A percentile compares a stretch with the other conserved stretches of the same genome.
Conservation (phyloP, 2,888 invertebrate genomes). For the Cephus rjabovi region DNA sequence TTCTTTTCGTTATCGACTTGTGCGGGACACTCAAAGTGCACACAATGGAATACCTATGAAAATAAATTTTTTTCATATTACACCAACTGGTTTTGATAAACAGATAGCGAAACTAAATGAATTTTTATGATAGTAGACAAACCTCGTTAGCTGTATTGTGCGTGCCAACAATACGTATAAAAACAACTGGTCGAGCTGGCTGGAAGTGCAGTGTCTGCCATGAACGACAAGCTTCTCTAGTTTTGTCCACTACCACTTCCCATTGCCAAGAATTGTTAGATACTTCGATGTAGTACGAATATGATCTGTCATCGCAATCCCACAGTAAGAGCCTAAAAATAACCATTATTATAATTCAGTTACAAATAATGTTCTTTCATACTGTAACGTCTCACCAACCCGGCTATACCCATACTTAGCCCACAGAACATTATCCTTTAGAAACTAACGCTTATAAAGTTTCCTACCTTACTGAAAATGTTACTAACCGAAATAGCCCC, state of each 20-base stretch:
- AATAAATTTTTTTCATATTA: constrained; percentile 11
- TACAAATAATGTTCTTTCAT: neutral
- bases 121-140: constrained; percentile 33
- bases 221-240: constrained; percentile 87
- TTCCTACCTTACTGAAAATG: too few species aligned
- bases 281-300: constrained; percentile 96
- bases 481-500: too few species aligned
- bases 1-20: constrained; percentile 64
- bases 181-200: constrained; percentile 86
- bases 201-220: constrained; percentile 93
- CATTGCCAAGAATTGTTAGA: constrained; percentile 93
- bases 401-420: too few species aligned
- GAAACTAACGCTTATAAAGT: too few species aligned
- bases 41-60: constrained; percentile 92
- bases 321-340: constrained; percentile 82
- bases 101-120: constrained; percentile 7
- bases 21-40: constrained; percentile 96
- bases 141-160: constrained; percentile 98
- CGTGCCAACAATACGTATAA: constrained; percentile 95
- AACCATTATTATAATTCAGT: constrained; percentile 8
- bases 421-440: too few species aligned
- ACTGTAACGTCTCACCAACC: neutral
- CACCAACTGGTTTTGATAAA: neutral
- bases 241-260: constrained; percentile 90
- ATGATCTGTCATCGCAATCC: constrained; percentile 96